A percentile compares a stretch with the other conserved stretches of the same genome.
Conservation (phyloP, 2,113 vertebrate species). For the Actenoides lindsayi region DNA sequence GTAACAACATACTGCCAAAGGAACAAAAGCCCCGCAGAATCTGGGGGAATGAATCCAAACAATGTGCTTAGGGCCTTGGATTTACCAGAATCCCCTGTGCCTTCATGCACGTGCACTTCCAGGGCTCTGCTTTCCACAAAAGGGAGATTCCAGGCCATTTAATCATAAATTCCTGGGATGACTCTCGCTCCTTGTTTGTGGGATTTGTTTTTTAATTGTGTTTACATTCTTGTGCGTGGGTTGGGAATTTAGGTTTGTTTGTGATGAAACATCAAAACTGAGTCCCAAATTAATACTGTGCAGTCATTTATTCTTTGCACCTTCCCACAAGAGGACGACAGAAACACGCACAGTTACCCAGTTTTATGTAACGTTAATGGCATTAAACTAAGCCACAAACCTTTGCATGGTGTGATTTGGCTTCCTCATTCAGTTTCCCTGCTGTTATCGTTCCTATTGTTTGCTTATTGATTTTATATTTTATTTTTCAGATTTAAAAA, state of each 20-base stretch:
- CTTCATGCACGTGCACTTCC: neutral
- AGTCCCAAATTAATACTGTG: conserved; percentile 8
- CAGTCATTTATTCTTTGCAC: neutral
- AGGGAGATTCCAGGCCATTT: conserved; percentile 63
- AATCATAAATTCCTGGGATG: conserved; percentile 64
- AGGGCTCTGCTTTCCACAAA: conserved; percentile 5
- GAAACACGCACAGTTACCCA: neutral
- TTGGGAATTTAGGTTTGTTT: conserved; percentile 64
- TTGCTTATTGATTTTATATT: neutral
- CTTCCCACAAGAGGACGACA: neutral
- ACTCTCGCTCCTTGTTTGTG: conserved; percentile 50
- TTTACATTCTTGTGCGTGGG: conserved; percentile 66
- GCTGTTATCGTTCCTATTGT: neutral
- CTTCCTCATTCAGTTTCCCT: neutral
- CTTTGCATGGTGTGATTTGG: neutral
- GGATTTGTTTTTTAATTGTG: conserved; percentile 39
- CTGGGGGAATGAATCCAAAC: neutral
- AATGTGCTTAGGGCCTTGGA: neutral
- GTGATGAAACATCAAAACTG: conserved; percentile 62
- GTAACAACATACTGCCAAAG: neutral
- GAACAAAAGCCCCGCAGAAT: neutral
- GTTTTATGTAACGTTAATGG: neutral
- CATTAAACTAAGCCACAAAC: neutral
- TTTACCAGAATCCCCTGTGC: neutral
- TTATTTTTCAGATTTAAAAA: neutral